Conservation (phyloP, 2,888 invertebrate species). For the Brachyptera risi region DNA sequence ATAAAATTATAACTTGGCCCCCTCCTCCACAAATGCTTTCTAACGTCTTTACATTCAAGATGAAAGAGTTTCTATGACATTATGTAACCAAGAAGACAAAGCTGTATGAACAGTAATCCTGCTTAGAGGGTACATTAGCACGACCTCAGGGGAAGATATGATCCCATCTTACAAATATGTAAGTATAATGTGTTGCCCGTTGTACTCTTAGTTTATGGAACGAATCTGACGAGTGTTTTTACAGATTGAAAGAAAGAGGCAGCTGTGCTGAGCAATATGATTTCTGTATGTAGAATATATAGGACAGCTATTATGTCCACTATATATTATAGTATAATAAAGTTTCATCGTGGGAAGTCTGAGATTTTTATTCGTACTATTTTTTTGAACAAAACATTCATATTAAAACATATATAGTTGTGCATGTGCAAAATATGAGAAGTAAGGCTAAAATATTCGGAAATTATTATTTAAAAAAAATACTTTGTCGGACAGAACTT, state of each 20-base stretch:
- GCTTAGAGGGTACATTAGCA: slow-evolving; percentile 1
- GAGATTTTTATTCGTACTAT: not conserved
- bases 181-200: not conserved
- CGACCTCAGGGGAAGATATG: not conserved
- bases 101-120: not conserved
- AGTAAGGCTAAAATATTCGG: no score
- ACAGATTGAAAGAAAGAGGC: not conserved
- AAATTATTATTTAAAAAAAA: no score
- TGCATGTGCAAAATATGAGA: no score
- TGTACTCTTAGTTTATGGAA: not conserved
- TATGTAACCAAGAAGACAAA: slow-evolving; percentile 16
- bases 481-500: no score
- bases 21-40: slow-evolving; percentile 8
- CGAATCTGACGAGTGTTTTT: not conserved
- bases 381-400: no score
- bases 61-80: slow-evolving; percentile 11
- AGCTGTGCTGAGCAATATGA: not conserved
- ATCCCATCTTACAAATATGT: slow-evolving; percentile 6
- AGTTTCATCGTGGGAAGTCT: not conserved
- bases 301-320: no score
- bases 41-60: slow-evolving; percentile 7
- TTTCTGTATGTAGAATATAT: not conserved
- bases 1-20: not conserved
- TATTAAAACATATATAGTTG: no score
- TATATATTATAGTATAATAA: no score